A percentile compares a stretch with the other conserved stretches of the same genome.
These are phyloP conservation scores for Andrena haemorrhoa DNA, from an alignment of 2,888 invertebrate genomes.

Conservation along the genomic window DNA sequence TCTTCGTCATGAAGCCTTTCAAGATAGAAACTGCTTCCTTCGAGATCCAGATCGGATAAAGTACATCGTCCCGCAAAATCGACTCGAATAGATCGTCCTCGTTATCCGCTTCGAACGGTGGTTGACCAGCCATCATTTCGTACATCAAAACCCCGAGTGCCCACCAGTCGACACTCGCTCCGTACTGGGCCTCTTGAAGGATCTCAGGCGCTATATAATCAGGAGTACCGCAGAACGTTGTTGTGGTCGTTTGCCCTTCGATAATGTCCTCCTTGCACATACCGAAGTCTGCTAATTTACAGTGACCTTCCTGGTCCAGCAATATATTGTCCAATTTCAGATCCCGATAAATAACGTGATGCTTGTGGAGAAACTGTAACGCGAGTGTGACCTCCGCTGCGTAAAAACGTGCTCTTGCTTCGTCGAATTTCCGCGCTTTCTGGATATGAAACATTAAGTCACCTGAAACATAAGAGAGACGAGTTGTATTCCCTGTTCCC, in stretches of 20 bases:
- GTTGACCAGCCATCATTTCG: slow-evolving; percentile 99
- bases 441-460: slow-evolving; percentile 99
- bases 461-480: slow-evolving; percentile 84
- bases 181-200: slow-evolving; percentile 96
- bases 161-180: slow-evolving; percentile 97
- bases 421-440: slow-evolving; percentile 98
- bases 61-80: slow-evolving; percentile 98
- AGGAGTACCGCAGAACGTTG: slow-evolving; percentile 99
- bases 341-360: slow-evolving; percentile 99
- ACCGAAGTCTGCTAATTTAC: slow-evolving; percentile 97
- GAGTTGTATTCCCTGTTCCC: neutral
- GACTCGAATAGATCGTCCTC: slow-evolving; percentile 99
- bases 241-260: slow-evolving; percentile 92
- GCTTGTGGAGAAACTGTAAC: slow-evolving; percentile 97
- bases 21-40: slow-evolving; percentile 96
- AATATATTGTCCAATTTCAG: slow-evolving; percentile 99
- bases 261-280: slow-evolving; percentile 99
- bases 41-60: slow-evolving; percentile 98
- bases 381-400: slow-evolving; percentile 99
- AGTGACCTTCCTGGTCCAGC: slow-evolving; percentile 97
- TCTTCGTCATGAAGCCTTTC: slow-evolving; percentile 99
- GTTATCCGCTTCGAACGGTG: slow-evolving; percentile 99
- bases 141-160: slow-evolving; percentile 99
- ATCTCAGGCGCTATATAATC: slow-evolving; percentile 99
- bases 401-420: slow-evolving; percentile 97